Percentiles rank a stretch among this genome's conserved stretches.
Evolutionary conservation across 2,113 vertebrate genomes (phyloP).

Genomic region (Thunnus thynnus): DNA sequence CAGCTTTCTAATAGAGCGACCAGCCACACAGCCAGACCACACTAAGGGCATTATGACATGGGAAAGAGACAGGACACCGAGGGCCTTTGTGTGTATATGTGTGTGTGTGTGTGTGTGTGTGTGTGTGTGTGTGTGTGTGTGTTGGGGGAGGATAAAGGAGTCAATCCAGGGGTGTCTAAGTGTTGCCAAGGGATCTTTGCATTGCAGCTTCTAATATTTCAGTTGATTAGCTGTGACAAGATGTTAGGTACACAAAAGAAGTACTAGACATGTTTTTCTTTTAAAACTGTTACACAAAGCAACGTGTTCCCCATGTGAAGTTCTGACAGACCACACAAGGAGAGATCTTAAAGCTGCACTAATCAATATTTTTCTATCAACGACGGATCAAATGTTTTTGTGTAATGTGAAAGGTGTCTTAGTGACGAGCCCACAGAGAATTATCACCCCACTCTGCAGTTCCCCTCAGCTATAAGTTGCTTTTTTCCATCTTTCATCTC

Average conservation of each 20-base stretch:
- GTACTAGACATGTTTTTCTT: neutral
- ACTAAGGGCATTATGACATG: constrained; percentile 68
- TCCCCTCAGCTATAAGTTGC: too few species aligned
- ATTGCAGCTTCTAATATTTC: constrained; percentile 11
- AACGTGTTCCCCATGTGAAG: neutral
- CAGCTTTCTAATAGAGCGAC: constrained; percentile 45
- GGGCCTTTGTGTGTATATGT: constrained; percentile 40
- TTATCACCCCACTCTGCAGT: too few species aligned
- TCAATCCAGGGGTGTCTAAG: neutral
- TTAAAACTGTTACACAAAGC: neutral
- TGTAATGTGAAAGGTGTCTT: too few species aligned
- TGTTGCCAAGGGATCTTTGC: constrained; percentile 16
- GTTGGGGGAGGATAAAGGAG: constrained; percentile 9
- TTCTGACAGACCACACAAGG: neutral
- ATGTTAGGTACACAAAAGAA: neutral
- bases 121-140: constrained; percentile 19
- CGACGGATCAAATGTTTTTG: too few species aligned
- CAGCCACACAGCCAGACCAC: constrained; percentile 50
- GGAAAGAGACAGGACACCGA: constrained; percentile 60
- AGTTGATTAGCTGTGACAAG: neutral
- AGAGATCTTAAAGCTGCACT: neutral
- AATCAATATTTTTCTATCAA: neutral
- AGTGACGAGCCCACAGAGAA: too few species aligned
- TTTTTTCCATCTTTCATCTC: too few species aligned
- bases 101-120: constrained; percentile 16